Evolutionary conservation across 53 echinoderm and acorn worm species (phyloP).

Genomic region (Pentamera pediparva): DNA sequence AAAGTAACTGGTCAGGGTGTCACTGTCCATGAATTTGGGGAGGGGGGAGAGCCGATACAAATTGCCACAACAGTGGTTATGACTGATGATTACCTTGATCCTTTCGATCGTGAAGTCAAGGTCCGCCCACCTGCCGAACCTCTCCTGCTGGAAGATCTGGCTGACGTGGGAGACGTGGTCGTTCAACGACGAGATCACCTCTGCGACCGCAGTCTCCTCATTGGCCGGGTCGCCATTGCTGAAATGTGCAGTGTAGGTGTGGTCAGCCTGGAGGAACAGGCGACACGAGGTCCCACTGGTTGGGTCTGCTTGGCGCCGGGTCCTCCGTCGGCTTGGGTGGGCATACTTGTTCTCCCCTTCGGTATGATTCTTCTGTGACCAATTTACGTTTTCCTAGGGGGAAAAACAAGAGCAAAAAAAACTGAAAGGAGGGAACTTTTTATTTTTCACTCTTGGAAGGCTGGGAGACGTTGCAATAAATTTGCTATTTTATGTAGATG

Average conservation of each 20-base stretch:
- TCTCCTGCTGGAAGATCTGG: slow-evolving; percentile 43
- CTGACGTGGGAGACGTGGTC: slow-evolving; percentile 74
- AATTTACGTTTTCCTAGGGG: slow-evolving; percentile 1
- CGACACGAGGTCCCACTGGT: slow-evolving; percentile 54
- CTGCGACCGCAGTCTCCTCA: slow-evolving; percentile 26
- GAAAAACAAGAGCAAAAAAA: not conserved
- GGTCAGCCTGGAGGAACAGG: slow-evolving; percentile 84
- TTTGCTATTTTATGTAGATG: too few relatives aligned
- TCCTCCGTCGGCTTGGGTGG: slow-evolving; percentile 31
- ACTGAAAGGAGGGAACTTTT: too few relatives aligned
- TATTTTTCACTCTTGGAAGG: too few relatives aligned
- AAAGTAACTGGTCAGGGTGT: too few relatives aligned
- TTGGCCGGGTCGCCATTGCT: slow-evolving; percentile 8
- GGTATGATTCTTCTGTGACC: slow-evolving; percentile 18
- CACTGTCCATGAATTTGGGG: too few relatives aligned
- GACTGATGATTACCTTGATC: slow-evolving; percentile 73
- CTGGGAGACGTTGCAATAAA: too few relatives aligned
- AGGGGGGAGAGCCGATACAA: too few relatives aligned
- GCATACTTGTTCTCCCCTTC: slow-evolving; percentile 63
- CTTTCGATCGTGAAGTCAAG: slow-evolving; percentile 68
- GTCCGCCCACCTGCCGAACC: slow-evolving; percentile 36
- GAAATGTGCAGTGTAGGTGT: slow-evolving; percentile 73
- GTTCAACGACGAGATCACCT: slow-evolving; percentile 66
- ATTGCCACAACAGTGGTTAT: too few relatives aligned
- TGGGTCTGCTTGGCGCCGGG: slow-evolving; percentile 5